Conservation (phyloP, 2,113 vertebrate genomes). For the Ctenodactylus gundi region DNA sequence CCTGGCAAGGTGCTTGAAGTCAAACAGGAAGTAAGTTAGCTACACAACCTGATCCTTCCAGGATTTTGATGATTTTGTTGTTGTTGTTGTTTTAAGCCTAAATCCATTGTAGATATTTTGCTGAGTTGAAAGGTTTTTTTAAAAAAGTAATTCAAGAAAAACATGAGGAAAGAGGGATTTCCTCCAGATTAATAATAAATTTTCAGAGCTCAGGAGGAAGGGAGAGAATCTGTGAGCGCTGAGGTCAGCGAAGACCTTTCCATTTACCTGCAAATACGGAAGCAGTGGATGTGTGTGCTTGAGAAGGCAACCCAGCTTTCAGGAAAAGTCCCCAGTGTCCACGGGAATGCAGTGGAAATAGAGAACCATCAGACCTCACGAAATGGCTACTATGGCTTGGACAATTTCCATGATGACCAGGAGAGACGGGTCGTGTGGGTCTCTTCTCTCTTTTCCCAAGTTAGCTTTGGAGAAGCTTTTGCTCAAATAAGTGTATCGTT, state of each 20-base stretch:
- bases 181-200: neutral
- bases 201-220: neutral
- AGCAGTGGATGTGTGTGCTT: fast-evolving
- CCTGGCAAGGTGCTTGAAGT: neutral
- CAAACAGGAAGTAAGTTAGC: neutral
- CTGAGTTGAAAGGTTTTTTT: neutral
- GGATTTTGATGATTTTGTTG: too few relatives aligned
- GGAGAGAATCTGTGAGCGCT: neutral
- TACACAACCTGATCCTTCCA: neutral
- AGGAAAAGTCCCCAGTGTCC: neutral
- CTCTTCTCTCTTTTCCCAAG: neutral
- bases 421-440: neutral
- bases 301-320: neutral
- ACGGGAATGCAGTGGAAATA: neutral
- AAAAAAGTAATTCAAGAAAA: neutral
- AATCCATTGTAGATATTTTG: neutral
- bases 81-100: too few relatives aligned
- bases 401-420: neutral
- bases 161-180: neutral
- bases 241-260: neutral
- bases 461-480: neutral
- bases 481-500: neutral
- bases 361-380: neutral
- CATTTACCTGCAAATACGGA: neutral
- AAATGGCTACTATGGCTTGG: neutral